A percentile compares a stretch with the other conserved stretches of the same genome.
phyloP scores from a whole-genome alignment of 1,140 invertebrate species.

The Metopolophium dirhodum region DNA sequence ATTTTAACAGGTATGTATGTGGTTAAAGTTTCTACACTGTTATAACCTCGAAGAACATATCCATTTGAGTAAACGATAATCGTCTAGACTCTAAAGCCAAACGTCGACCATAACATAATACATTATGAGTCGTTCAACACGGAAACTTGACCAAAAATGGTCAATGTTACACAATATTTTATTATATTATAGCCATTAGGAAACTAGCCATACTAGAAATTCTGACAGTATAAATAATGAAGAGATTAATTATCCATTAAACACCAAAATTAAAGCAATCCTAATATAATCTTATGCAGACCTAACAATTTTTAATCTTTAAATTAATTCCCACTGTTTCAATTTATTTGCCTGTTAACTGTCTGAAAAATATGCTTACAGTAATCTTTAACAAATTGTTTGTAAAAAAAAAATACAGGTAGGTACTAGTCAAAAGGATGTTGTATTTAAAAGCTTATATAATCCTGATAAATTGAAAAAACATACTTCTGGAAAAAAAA shows the following conservation, averaged over 20 bases:
- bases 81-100: no score
- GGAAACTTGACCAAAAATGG: no score
- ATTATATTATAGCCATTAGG: neutral
- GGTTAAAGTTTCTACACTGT: neutral
- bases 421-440: neutral
- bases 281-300: neutral
- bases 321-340: neutral
- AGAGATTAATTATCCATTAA: neutral
- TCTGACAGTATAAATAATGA: neutral
- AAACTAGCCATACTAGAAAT: neutral
- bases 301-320: neutral
- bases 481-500: neutral
- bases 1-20: neutral
- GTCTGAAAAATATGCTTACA: neutral
- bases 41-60: neutral
- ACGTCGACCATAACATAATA: no score
- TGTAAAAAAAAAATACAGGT: neutral
- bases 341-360: neutral
- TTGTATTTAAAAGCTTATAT: neutral
- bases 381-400: neutral
- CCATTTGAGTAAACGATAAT: neutral
- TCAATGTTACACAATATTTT: neutral
- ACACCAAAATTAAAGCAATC: neutral
- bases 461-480: neutral
- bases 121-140: no score